Evolutionary conservation across 2,888 invertebrate genomes (phyloP).

Genomic region (Cylindroiulus punctatus): DNA sequence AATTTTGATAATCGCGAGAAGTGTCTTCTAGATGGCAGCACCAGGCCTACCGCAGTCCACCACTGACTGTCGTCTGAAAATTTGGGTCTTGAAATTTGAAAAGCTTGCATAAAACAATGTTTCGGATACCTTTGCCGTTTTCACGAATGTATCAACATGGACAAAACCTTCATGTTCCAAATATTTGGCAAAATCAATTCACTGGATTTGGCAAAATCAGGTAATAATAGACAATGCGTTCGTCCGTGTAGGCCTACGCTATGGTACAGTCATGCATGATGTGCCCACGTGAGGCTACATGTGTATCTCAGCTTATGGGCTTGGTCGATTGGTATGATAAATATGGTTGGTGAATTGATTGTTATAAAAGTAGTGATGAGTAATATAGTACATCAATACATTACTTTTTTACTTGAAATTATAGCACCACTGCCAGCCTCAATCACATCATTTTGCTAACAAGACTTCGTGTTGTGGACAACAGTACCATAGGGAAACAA

Average conservation of each 20-base stretch:
- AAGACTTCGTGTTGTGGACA: constrained; percentile 92
- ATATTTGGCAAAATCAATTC: background rate
- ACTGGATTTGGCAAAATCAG: background rate
- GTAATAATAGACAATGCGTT: background rate
- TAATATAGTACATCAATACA: no score
- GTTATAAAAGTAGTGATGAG: no score
- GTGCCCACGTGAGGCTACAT: no score
- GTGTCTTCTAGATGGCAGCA: background rate
- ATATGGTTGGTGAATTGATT: no score
- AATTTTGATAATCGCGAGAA: no score
- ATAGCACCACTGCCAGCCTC: constrained; percentile 26
- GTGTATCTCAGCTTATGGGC: no score
- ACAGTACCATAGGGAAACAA: constrained; percentile 92
- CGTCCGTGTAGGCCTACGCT: no score
- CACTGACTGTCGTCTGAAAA: no score
- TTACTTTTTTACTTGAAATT: no score
- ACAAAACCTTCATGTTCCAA: background rate
- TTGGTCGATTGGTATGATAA: no score
- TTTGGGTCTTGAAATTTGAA: no score
- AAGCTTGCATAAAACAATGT: background rate
- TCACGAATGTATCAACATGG: background rate
- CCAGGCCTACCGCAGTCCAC: background rate
- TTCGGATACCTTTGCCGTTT: background rate
- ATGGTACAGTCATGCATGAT: no score
- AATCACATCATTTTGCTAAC: constrained; percentile 68